These are phyloP conservation scores for Sceliomorpha sp. DNA, from an alignment of 2,888 invertebrate species.

Conservation along the genomic window DNA sequence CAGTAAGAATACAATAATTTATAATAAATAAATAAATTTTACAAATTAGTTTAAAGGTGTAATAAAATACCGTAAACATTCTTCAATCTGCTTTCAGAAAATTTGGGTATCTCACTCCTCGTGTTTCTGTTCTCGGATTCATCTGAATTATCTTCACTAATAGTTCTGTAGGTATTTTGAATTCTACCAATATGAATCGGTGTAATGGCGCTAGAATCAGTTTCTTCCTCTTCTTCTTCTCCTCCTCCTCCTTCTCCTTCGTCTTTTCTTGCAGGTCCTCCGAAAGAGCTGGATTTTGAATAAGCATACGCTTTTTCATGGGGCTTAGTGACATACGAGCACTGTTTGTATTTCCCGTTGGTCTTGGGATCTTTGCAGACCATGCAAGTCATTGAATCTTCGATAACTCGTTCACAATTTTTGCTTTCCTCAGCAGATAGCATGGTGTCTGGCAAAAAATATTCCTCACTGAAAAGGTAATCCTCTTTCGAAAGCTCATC, in stretches of 20 bases:
- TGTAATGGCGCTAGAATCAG: slow-evolving; percentile 14
- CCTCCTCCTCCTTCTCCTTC: no score
- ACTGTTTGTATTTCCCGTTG: slow-evolving; percentile 90
- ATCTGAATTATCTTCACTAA: no score
- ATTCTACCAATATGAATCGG: slow-evolving; percentile 21
- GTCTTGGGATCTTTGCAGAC: slow-evolving; percentile 88
- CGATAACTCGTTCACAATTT: slow-evolving; percentile 85
- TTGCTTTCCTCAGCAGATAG: slow-evolving; percentile 83
- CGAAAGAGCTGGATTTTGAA: slow-evolving; percentile 63
- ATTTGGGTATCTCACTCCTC: no score
- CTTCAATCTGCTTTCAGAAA: no score
- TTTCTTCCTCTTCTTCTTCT: slow-evolving; percentile 5
- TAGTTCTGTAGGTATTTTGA: no score
- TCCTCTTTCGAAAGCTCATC: slow-evolving; percentile 78
- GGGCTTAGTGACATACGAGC: slow-evolving; percentile 89
- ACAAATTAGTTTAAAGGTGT: no score
- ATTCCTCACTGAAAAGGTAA: slow-evolving; percentile 75
- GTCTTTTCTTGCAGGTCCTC: no score
- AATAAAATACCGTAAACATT: no score
- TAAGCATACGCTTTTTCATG: slow-evolving; percentile 83
- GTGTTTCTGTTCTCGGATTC: no score
- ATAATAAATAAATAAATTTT: slow-evolving; percentile 6
- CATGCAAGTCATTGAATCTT: slow-evolving; percentile 86
- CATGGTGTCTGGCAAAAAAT: slow-evolving; percentile 67
- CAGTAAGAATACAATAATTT: neutral